Evolutionary conservation across 2,888 invertebrate genomes (phyloP), one percentile per base, ranked within the genome.

Genomic region (Thumatha senex): DNA sequence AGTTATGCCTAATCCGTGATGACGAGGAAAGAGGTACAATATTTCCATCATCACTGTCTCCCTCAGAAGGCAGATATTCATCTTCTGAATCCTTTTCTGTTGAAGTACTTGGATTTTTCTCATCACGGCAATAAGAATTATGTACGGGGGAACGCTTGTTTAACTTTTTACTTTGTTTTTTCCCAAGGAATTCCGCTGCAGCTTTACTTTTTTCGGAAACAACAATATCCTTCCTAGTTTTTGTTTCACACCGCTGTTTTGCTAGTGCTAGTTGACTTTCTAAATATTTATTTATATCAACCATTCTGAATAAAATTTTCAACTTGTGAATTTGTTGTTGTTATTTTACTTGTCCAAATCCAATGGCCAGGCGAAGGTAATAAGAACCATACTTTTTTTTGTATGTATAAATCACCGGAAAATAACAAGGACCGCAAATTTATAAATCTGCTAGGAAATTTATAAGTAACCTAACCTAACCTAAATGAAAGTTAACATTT

Each of bases 261-360:
- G 89, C 84, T 48, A 91, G 71, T 34, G 81, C 83, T 29, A 88
- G 61, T 74, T 91, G 91, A 46, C 67, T 84, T 72, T 87, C 87
- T 4, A 91, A 76, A 63, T 91, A 91, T 75, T 88, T 91, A 59
- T 86, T 89, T 55, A 91, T 85, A 65, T 86, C 86, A 40, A 78
- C 81, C 87, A 87, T 87, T 61, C 34, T 18, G 24, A 13, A 24
- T 7, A 33, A 43, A 34, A 12, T 12, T 43, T 34, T 12, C n/a
- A n/a, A n/a, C n/a, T n/a, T n/a, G n/a, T n/a, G n/a, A n/a, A n/a
- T n/a, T n/a, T n/a, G n/a, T n/a, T n/a, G n/a, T n/a, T n/a, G n/a
- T n/a, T n/a, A n/a, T n/a, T n/a, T n/a, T n/a, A n/a, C n/a, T n/a
- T n/a, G n/a, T n/a, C n/a, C n/a, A n/a, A n/a, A n/a, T n/a, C n/a